phyloP scores from a whole-genome alignment of 2,888 invertebrate genomes.

The Drosophila pegasa region DNA sequence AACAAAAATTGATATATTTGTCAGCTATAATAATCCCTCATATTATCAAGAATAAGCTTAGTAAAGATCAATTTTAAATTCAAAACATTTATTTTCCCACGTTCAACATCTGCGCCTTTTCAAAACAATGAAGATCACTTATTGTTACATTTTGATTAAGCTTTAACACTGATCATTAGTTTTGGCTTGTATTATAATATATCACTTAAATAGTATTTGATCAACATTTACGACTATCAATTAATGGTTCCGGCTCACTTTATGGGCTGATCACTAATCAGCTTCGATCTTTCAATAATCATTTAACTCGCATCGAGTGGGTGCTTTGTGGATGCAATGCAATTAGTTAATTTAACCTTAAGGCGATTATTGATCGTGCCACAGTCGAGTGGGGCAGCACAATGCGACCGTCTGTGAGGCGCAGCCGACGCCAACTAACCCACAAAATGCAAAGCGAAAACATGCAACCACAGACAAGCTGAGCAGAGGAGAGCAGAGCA shows the following conservation, averaged over 20 bases:
- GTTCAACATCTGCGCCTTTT: neutral
- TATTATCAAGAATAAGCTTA: too few relatives aligned
- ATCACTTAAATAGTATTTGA: neutral
- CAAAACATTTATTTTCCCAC: too few relatives aligned
- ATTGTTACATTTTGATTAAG: neutral
- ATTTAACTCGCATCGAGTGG: constrained; percentile 12
- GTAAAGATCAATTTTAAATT: neutral
- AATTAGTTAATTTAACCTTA: constrained; percentile 49
- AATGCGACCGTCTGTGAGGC: constrained; percentile 49
- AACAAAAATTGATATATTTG: neutral
- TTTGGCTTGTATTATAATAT: neutral
- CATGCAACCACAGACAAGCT: constrained; percentile 33
- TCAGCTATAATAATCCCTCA: too few relatives aligned
- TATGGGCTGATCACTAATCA: constrained; percentile 3
- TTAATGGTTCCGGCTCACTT: neutral
- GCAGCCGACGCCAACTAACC: constrained; percentile 37
- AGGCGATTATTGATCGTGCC: constrained; percentile 43
- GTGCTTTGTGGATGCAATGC: constrained; percentile 24
- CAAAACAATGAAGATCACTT: neutral
- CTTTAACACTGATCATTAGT: neutral
- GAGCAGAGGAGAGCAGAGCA: constrained; percentile 5
- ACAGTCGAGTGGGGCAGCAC: constrained; percentile 12
- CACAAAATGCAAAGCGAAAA: constrained; percentile 42
- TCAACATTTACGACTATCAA: neutral
- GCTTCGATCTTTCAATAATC: neutral